Evolutionary conservation across 2,113 vertebrate species (phyloP).

Genomic region (Martes martes): DNA sequence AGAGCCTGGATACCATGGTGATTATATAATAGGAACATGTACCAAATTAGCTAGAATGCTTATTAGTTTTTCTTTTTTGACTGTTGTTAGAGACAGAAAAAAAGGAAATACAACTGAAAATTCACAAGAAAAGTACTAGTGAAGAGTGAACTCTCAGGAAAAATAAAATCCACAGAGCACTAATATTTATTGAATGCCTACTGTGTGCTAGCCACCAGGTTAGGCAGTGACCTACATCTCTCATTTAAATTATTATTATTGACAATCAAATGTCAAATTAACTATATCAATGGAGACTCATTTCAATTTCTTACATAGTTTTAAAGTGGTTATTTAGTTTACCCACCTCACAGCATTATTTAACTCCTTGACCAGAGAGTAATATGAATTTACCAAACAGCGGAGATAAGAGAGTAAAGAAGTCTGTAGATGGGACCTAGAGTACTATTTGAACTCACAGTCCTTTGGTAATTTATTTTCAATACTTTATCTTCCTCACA

Average conservation of each 20-base stretch:
- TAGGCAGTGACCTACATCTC: neutral
- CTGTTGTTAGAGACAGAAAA: neutral
- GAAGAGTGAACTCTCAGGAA: neutral
- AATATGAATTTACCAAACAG: neutral
- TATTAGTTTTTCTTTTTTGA: slow-evolving; percentile 32
- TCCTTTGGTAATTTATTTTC: neutral
- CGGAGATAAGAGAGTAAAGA: neutral
- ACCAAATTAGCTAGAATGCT: slow-evolving; percentile 46
- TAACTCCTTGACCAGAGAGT: neutral
- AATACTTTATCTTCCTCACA: neutral
- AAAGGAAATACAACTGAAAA: slow-evolving; percentile 20
- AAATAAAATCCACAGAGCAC: neutral
- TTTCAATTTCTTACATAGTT: neutral
- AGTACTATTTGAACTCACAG: neutral
- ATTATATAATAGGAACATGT: slow-evolving; percentile 46
- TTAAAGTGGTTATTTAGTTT: neutral
- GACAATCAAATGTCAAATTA: neutral
- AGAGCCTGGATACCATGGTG: slow-evolving; percentile 40
- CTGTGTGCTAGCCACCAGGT: neutral
- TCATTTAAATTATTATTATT: neutral
- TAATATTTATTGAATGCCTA: neutral
- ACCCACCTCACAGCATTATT: neutral
- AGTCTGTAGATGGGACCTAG: neutral
- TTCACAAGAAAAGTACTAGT: slow-evolving; percentile 11
- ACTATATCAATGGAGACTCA: neutral